Conservation (phyloP, 2,888 invertebrate species). For the Labia minor region DNA sequence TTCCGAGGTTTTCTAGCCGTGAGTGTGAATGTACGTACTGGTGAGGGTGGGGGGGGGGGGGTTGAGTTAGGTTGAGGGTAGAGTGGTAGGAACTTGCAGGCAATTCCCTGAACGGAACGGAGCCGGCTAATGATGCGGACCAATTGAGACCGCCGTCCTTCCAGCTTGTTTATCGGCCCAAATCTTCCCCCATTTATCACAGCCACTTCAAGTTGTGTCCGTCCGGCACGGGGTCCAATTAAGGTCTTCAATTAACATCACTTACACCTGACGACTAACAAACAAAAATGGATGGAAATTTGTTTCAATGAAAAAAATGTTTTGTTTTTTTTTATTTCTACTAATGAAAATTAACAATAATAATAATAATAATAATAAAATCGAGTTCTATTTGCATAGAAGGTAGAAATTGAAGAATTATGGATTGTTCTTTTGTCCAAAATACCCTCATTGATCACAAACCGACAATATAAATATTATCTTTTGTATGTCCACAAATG, state of each 20-base stretch:
- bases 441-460: neutral
- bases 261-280: neutral
- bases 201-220: neutral
- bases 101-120: neutral
- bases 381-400: too few species aligned
- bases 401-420: too few species aligned
- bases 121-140: neutral
- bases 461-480: neutral
- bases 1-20: too few species aligned
- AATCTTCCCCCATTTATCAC: neutral
- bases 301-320: too few species aligned
- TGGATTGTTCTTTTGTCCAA: neutral
- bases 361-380: too few species aligned
- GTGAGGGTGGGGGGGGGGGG: too few species aligned
- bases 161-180: neutral
- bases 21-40: too few species aligned
- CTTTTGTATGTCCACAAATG: neutral
- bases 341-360: too few species aligned
- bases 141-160: neutral
- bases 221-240: neutral
- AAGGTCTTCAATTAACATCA: neutral
- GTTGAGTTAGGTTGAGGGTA: too few species aligned
- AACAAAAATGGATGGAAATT: too few species aligned
- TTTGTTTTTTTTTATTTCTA: too few species aligned
- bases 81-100: neutral